Percentiles rank a stretch among this genome's conserved stretches.
These are phyloP conservation scores for Apteryx mantelli DNA, from an alignment of 2,113 vertebrate genomes.

Conservation along the genomic window DNA sequence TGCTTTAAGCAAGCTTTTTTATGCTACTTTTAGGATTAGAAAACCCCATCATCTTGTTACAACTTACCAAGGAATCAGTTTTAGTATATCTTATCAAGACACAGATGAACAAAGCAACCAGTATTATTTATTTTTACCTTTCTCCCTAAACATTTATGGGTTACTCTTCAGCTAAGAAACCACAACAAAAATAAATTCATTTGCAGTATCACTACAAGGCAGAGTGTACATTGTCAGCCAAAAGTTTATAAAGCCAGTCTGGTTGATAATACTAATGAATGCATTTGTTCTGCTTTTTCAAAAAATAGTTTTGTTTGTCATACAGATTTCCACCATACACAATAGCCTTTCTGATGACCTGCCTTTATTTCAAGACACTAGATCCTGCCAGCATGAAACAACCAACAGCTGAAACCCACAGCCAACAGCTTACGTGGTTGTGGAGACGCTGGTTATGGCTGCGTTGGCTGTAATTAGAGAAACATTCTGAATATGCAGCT, in stretches of 20 bases:
- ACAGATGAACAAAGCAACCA: neutral
- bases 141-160: neutral
- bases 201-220: neutral
- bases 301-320: neutral
- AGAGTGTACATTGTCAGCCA: neutral
- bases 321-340: neutral
- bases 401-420: neutral
- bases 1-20: neutral
- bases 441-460: neutral
- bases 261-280: neutral
- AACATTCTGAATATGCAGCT: too few relatives aligned
- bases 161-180: neutral
- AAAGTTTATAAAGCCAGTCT: neutral
- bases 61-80: neutral
- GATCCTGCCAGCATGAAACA: neutral
- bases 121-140: neutral
- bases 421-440: neutral
- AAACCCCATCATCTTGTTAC: neutral
- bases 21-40: neutral
- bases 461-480: too few relatives aligned
- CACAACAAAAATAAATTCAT: neutral
- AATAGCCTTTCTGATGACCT: neutral
- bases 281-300: neutral
- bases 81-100: neutral
- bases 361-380: neutral